phyloP scores from a whole-genome alignment of 2,113 vertebrate genomes.

The Hyperopisus bebe region DNA sequence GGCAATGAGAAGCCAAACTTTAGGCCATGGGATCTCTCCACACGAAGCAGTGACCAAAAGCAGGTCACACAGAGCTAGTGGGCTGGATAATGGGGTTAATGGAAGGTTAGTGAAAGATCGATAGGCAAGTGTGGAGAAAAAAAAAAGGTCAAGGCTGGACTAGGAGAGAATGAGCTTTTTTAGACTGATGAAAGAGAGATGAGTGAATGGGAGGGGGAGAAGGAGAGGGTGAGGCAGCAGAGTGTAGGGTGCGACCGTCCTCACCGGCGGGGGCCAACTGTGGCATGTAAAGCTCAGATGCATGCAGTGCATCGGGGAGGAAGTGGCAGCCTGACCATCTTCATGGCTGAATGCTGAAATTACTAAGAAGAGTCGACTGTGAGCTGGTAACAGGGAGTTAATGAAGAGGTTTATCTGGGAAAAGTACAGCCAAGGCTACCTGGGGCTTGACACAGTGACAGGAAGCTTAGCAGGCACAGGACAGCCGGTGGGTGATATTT shows the following conservation, averaged over 20 bases:
- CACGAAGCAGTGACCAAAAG: background rate
- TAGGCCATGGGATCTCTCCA: background rate
- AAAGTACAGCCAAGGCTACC: background rate
- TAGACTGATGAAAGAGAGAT: background rate
- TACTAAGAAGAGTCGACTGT: background rate
- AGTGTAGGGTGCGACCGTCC: background rate
- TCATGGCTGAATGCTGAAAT: background rate
- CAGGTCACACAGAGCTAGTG: background rate
- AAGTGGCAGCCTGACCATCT: background rate
- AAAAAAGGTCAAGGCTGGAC: background rate
- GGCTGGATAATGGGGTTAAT: background rate
- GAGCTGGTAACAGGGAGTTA: background rate
- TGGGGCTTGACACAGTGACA: background rate
- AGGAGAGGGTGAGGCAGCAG: background rate
- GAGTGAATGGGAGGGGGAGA: background rate
- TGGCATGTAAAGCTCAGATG: background rate
- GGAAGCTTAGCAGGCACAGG: background rate
- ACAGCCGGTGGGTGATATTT: background rate
- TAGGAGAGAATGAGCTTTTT: background rate
- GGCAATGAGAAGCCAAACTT: background rate
- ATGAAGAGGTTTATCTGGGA: background rate
- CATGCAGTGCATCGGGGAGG: background rate
- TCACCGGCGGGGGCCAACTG: background rate
- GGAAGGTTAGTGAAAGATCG: background rate
- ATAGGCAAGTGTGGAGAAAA: background rate